phyloP scores from a whole-genome alignment of 2,888 invertebrate genomes.

The Meta bourneti region DNA sequence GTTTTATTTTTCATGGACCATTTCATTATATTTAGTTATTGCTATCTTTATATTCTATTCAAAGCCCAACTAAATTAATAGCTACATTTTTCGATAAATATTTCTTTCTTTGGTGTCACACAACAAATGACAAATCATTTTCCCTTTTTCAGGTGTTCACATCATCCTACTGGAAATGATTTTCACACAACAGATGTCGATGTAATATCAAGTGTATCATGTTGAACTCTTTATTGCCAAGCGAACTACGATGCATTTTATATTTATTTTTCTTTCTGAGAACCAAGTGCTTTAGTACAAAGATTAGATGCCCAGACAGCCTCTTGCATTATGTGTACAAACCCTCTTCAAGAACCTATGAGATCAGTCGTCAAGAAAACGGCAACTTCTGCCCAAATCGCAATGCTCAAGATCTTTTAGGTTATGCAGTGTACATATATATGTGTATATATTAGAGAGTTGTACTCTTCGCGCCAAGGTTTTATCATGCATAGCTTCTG shows the following conservation, averaged over 20 bases:
- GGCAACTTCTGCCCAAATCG: too few relatives aligned
- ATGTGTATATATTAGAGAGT: conserved; percentile 56
- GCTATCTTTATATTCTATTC: too few relatives aligned
- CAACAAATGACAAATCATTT: background rate
- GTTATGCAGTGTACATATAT: conserved; percentile 32
- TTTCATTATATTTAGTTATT: too few relatives aligned
- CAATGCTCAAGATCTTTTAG: background rate
- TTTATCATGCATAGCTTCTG: background rate
- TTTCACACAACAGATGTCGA: background rate
- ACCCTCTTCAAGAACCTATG: conserved; percentile 10
- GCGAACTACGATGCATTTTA: background rate
- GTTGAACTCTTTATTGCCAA: background rate
- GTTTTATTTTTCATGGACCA: too few relatives aligned
- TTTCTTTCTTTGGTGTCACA: too few relatives aligned
- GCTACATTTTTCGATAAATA: too few relatives aligned
- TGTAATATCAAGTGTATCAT: background rate
- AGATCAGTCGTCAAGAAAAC: background rate
- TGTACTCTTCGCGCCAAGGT: background rate
- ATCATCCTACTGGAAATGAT: background rate
- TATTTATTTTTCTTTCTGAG: background rate
- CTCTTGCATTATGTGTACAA: conserved; percentile 19
- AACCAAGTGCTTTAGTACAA: background rate
- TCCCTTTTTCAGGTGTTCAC: background rate
- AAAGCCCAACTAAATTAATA: too few relatives aligned
- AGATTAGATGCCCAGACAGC: background rate